phyloP scores from a whole-genome alignment of 1,140 invertebrate species.

The Anoplophora glabripennis region DNA sequence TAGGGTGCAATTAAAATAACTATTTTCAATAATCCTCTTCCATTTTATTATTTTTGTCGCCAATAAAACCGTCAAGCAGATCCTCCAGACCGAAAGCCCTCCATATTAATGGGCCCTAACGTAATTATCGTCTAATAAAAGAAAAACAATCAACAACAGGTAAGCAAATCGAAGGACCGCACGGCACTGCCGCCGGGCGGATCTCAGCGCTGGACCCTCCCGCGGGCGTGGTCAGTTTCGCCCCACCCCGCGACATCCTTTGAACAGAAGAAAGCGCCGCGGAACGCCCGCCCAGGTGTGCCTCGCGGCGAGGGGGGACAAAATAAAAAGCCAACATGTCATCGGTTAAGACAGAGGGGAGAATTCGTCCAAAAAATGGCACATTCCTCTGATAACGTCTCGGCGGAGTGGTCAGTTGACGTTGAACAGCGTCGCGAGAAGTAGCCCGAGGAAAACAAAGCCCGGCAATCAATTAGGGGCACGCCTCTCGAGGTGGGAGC shows the following conservation, averaged over 20 bases:
- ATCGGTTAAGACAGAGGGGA: slow-evolving; percentile 29
- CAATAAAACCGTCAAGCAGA: slow-evolving; percentile 7
- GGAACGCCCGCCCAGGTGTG: slow-evolving; percentile 42
- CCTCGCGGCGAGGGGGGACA: slow-evolving; percentile 22
- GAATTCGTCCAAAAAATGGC: slow-evolving; percentile 43
- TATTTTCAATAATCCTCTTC: slow-evolving; percentile 5
- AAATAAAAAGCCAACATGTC: slow-evolving; percentile 42
- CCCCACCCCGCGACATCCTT: slow-evolving; percentile 10
- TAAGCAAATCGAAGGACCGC: slow-evolving; percentile 24
- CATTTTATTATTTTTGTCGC: slow-evolving; percentile 18
- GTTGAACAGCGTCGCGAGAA: slow-evolving; percentile 30
- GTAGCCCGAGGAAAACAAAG: slow-evolving; percentile 21
- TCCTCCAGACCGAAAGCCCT: slow-evolving; percentile 1
- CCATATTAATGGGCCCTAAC: slow-evolving; percentile 17
- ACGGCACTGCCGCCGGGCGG: slow-evolving; percentile 14
- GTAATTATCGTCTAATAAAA: slow-evolving; percentile 30
- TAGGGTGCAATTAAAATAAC: slow-evolving; percentile 5
- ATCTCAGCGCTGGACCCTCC: neutral
- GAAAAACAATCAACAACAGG: slow-evolving; percentile 32
- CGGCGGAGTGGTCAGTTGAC: slow-evolving; percentile 41
- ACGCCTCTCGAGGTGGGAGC: slow-evolving; percentile 48
- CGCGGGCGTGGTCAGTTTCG: slow-evolving; percentile 14
- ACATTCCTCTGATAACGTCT: slow-evolving; percentile 43
- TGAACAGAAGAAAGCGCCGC: slow-evolving; percentile 18
- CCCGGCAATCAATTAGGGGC: slow-evolving; percentile 36